A percentile compares a stretch with the other conserved stretches of the same genome.
These are phyloP conservation scores for Edolisoma coerulescens DNA, from an alignment of 2,113 vertebrate genomes.

Conservation along the genomic window DNA sequence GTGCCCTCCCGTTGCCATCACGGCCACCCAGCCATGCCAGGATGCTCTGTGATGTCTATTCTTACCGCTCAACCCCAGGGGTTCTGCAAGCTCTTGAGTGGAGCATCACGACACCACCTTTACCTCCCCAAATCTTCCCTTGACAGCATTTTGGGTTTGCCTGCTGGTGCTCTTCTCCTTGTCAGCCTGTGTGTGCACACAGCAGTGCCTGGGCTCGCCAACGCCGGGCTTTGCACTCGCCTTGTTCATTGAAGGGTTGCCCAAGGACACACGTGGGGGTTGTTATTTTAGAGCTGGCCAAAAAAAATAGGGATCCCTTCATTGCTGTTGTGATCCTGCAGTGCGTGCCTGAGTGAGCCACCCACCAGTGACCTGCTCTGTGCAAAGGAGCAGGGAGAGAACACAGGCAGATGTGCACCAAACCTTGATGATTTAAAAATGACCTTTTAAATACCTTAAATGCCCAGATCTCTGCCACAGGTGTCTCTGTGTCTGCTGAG, in stretches of 20 bases:
- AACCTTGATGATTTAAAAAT: background rate
- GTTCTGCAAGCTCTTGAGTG: background rate
- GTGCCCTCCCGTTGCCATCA: background rate
- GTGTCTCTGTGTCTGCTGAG: background rate
- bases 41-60: background rate
- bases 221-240: background rate
- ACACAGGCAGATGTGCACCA: rapidly evolving
- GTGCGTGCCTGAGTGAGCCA: background rate
- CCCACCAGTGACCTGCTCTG: background rate
- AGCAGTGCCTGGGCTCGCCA: rapidly evolving
- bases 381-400: background rate
- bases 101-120: background rate
- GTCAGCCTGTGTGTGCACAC: rapidly evolving
- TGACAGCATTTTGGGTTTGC: background rate
- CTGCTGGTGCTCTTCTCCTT: background rate
- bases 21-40: rapidly evolving
- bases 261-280: background rate
- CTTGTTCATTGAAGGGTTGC: background rate
- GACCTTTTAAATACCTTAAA: background rate
- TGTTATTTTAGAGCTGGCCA: background rate
- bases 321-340: background rate
- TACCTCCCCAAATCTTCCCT: background rate
- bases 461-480: background rate
- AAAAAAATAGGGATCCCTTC: background rate
- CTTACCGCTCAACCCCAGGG: background rate